These are phyloP conservation scores for Elephas maximus DNA, from an alignment of 2,113 vertebrate species.

Conservation along the genomic window DNA sequence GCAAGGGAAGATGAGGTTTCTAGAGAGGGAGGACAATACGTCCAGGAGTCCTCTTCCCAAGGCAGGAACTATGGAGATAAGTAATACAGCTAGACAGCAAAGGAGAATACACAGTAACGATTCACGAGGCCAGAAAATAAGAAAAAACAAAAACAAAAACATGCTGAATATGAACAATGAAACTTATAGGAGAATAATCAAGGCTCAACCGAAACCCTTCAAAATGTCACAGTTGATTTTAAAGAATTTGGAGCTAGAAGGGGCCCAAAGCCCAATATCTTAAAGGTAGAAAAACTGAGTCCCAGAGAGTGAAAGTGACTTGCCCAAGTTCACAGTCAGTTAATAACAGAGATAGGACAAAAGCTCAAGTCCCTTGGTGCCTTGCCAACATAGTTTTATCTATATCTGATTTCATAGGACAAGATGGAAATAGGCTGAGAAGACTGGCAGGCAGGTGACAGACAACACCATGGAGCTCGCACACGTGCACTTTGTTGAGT, in stretches of 20 bases:
- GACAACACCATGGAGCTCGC: no score
- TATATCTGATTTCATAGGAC: background rate
- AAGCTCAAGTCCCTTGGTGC: background rate
- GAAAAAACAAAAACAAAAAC: background rate
- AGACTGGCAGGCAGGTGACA: background rate
- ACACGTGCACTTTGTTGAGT: no score
- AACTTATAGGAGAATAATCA: no score
- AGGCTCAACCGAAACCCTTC: background rate
- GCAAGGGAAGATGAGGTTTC: background rate
- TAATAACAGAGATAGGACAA: background rate
- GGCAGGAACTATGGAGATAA: background rate
- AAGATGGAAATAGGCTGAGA: fast-evolving
- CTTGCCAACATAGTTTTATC: background rate
- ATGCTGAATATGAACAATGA: background rate
- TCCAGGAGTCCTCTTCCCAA: no score
- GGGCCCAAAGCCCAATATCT: no score
- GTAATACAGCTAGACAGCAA: no score
- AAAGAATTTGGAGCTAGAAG: background rate
- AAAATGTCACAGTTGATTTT: background rate
- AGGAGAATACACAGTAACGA: fast-evolving
- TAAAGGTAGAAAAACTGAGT: no score
- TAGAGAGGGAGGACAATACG: background rate
- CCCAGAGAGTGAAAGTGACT: background rate
- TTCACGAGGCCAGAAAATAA: fast-evolving
- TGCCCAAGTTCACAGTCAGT: background rate